These are phyloP conservation scores for Rhinogobius similis DNA, from an alignment of 2,113 vertebrate genomes.

Conservation along the genomic window DNA sequence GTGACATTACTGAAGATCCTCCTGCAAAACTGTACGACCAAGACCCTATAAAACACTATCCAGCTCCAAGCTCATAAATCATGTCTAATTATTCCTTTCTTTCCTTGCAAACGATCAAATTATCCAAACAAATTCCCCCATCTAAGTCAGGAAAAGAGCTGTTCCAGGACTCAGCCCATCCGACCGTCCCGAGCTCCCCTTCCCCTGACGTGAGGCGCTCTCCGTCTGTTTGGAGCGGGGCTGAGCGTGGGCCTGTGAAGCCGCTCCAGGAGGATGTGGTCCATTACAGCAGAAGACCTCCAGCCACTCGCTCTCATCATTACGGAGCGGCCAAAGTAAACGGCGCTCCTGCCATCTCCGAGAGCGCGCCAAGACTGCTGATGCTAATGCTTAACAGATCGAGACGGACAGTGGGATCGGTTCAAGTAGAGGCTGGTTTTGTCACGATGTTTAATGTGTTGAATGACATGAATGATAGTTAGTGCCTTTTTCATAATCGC, in stretches of 20 bases:
- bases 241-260: constrained; percentile 80
- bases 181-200: constrained; percentile 50
- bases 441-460: too few relatives aligned
- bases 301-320: constrained; percentile 82
- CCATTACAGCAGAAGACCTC: constrained; percentile 83
- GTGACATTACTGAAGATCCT: too few relatives aligned
- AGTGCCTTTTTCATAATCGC: too few relatives aligned
- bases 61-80: neutral
- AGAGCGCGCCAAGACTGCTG: constrained; percentile 81
- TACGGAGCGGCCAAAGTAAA: constrained; percentile 88
- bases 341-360: constrained; percentile 84
- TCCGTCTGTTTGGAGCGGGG: constrained; percentile 82
- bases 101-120: neutral
- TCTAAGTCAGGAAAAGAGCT: constrained; percentile 27
- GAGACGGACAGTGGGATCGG: too few relatives aligned
- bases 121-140: constrained; percentile 21
- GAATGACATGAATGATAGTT: too few relatives aligned
- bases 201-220: constrained; percentile 84
- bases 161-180: constrained; percentile 40
- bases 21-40: neutral
- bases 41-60: neutral
- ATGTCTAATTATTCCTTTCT: neutral
- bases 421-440: too few relatives aligned
- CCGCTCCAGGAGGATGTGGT: constrained; percentile 89
- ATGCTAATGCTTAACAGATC: constrained; percentile 88